These are phyloP conservation scores for Amphimedon queenslandica DNA, from an alignment of 37 sponge, comb jelly and placozoan species.

Conservation along the genomic window DNA sequence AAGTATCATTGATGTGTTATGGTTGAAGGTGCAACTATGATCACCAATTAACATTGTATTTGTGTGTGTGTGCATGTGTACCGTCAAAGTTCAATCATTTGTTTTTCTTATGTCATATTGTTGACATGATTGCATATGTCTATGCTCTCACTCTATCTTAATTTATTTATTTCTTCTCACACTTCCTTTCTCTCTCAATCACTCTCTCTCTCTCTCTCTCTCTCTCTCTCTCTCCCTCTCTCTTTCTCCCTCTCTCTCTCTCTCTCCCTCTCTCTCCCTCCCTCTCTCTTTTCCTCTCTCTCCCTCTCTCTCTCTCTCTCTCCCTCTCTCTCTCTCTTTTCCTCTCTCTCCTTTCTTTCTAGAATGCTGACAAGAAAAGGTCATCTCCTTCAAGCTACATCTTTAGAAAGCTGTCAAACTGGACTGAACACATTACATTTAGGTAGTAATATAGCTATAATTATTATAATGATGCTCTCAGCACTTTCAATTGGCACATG, in stretches of 20 bases:
- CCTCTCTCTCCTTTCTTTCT: too few relatives aligned
- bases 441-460: too few relatives aligned
- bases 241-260: conserved; percentile 12
- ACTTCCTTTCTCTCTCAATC: not conserved
- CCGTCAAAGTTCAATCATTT: too few relatives aligned
- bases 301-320: conserved; percentile 21
- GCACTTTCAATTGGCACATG: too few relatives aligned
- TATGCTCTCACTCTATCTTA: conserved; percentile 3
- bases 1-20: too few relatives aligned
- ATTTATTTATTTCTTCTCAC: not conserved
- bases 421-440: conserved; percentile 29
- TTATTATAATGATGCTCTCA: too few relatives aligned
- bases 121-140: too few relatives aligned
- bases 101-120: too few relatives aligned
- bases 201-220: conserved; percentile 14
- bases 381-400: conserved; percentile 7
- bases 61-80: too few relatives aligned
- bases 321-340: conserved; percentile 5
- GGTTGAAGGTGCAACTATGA: too few relatives aligned
- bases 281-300: conserved; percentile 10
- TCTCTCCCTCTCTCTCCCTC: conserved; percentile 19
- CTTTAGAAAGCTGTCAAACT: conserved; percentile 58
- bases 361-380: not conserved
- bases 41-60: too few relatives aligned
- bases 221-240: conserved; percentile 15